Base-by-base conservation (phyloP, 2,888 invertebrate species). In the Noctua comes region DNA sequence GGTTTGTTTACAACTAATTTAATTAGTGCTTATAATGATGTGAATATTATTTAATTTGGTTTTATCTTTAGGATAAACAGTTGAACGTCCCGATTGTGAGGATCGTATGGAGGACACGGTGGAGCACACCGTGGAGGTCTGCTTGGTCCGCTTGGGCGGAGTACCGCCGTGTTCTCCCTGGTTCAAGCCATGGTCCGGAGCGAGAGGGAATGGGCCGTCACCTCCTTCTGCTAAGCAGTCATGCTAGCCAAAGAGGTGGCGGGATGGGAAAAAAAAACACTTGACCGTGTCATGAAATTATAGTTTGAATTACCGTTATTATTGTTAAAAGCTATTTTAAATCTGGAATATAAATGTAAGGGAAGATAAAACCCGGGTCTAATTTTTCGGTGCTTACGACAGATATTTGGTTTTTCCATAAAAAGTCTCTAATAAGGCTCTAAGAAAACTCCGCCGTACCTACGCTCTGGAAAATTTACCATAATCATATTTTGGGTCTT, bases 1-100 rank as follows among this genome's bases (percentile, higher is more conserved):
- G 2, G 24, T 51, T 57, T 69, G 40, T 69, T 82, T 65, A 68
- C 66, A 43, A 66, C 4, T 13, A 64, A 80, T 80, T 80, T 27
- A 64, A 62, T 51, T 64, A 62, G 36, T 51, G 31, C 31, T 27
- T 36, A 36, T 21, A 36, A 40, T 65, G 65, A 65, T 68, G 48
- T 48, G 57, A 18, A 68, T 36, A 54, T 70, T 43, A 70, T 16
- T n/a, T 40, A 51, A 51, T 43, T 51, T n/a, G 40, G 43, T 51
- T 80, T 43, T 24, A 27, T 43, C 80, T 57, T 51, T 36, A 24
- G 51, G 21, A 80, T 43, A 43, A 51, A 43, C 7, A n/a, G 8
- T 36, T 24, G 21, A 31, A 10, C 40, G 10, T 36, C 31, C 5
- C 36, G 36, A 40, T 40, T 40, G 40, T 7, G 40, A 40, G 40